Evolutionary conservation across 1,140 invertebrate species (phyloP).

Genomic region (Ceratoteleas bidentatus): DNA sequence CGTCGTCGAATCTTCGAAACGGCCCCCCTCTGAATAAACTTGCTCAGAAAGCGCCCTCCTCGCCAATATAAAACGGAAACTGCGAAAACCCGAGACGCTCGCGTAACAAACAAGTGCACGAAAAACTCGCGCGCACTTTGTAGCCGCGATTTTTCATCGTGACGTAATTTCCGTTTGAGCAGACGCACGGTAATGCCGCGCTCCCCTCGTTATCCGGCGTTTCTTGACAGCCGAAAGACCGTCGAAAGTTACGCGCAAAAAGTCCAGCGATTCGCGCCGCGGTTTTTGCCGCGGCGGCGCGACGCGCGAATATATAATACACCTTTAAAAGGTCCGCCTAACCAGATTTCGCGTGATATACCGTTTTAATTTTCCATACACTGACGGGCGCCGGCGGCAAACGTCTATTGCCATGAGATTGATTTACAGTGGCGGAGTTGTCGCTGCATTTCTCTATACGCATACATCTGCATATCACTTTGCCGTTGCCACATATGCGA

Average conservation of each 20-base stretch:
- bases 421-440: conserved; percentile 73
- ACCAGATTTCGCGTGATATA: conserved; percentile 77
- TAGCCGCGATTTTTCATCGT: conserved; percentile 50
- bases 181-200: conserved; percentile 11
- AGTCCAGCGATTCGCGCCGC: too few relatives aligned
- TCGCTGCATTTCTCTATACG: conserved; percentile 59
- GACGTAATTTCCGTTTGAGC: conserved; percentile 45
- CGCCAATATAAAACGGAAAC: too few relatives aligned
- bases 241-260: conserved; percentile 30
- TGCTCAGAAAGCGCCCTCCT: too few relatives aligned
- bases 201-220: too few relatives aligned
- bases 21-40: too few relatives aligned
- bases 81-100: too few relatives aligned
- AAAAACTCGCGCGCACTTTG: conserved; percentile 7
- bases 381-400: conserved; percentile 68
- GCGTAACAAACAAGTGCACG: too few relatives aligned
- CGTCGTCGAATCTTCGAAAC: too few relatives aligned
- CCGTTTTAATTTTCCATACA: conserved; percentile 79
- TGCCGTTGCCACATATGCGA: conserved; percentile 40
- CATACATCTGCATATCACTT: conserved; percentile 58
- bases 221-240: conserved; percentile 24
- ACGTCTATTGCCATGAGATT: conserved; percentile 76
- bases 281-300: conserved; percentile 33
- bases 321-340: conserved; percentile 71
- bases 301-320: conserved; percentile 63